Evolutionary conservation across 2,113 vertebrate species (phyloP), one percentile per base, ranked within the genome.

Genomic region (Tinamus guttatus): DNA sequence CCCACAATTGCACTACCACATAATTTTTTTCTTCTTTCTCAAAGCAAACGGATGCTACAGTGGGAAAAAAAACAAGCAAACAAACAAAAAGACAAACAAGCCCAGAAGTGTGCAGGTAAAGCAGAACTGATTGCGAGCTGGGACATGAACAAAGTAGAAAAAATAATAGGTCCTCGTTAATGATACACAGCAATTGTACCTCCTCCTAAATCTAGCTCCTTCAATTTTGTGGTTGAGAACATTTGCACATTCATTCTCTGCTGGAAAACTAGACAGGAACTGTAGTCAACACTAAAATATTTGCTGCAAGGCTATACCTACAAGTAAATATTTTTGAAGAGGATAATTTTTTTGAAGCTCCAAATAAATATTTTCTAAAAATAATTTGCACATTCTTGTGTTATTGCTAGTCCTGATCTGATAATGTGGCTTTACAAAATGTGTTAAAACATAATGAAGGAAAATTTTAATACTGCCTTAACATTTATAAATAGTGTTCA

Each of bases 91-190:
- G 18, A 8, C 15, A 54, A 38, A 14, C 19, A 71, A 28, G n/a
- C 6, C 21, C 27, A 22, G n/a, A 75, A 17, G n/a, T 58, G 27
- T 27, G 6, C 18, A 22, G 24, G 36, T 7, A 78, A 38, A 68
- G n/a, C 0, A 59, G 49, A 70, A 59, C 38, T n/a, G 0, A 32
- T 52, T 63, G 11, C 13, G 21, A 81, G 40, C 27, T 81, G 13
- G 16, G 11, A 32, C 5, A 11, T 41, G 54, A 85, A 67, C 27
- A 70, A 51, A 65, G 52, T 27, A 36, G 21, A 63, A 25, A 25
- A 36, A 63, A 38, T 38, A 63, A 43, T 19, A 2, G 8, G 21
- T 51, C 43, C 45, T 52, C 32, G 4, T 28, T 22, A 32, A 7
- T 45, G 51, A 45, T 9, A 64, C 5, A 64, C 30, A 36, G 45